Evolutionary conservation across 2,888 invertebrate genomes (phyloP).

Genomic region (Himalopsyche tibetana): DNA sequence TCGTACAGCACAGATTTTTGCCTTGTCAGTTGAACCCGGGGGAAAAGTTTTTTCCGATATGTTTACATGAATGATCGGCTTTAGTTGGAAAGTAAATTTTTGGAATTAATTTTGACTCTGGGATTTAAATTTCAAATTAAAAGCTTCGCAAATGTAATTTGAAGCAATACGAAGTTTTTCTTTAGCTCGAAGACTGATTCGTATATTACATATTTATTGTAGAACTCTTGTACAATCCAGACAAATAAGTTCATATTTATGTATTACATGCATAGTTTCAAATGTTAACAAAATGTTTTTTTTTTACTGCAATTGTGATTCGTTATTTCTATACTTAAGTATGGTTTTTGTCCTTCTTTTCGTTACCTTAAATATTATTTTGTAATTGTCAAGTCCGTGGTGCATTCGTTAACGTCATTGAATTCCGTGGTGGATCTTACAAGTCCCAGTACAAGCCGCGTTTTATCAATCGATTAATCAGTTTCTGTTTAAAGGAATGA

Average conservation of each 20-base stretch:
- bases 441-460: too few species aligned
- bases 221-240: not conserved
- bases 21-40: constrained; percentile 35
- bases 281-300: not conserved
- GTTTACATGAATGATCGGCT: constrained; percentile 46
- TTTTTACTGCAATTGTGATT: not conserved
- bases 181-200: not conserved
- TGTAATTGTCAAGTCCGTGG: not conserved
- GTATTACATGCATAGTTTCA: too few species aligned
- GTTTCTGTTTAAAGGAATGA: too few species aligned
- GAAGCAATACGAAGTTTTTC: not conserved
- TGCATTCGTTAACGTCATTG: too few species aligned
- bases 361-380: not conserved
- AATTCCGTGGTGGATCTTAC: too few species aligned
- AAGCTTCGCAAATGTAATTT: constrained; percentile 7
- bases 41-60: constrained; percentile 39
- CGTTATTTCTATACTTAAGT: not conserved
- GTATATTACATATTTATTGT: not conserved
- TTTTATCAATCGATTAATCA: too few species aligned
- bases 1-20: constrained; percentile 28
- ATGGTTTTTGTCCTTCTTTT: not conserved
- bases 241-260: not conserved
- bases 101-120: constrained; percentile 37
- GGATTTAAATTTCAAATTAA: constrained; percentile 22
- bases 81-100: constrained; percentile 33